phyloP scores from a whole-genome alignment of 2,888 invertebrate genomes.

The Pristionchus exspectatus region DNA sequence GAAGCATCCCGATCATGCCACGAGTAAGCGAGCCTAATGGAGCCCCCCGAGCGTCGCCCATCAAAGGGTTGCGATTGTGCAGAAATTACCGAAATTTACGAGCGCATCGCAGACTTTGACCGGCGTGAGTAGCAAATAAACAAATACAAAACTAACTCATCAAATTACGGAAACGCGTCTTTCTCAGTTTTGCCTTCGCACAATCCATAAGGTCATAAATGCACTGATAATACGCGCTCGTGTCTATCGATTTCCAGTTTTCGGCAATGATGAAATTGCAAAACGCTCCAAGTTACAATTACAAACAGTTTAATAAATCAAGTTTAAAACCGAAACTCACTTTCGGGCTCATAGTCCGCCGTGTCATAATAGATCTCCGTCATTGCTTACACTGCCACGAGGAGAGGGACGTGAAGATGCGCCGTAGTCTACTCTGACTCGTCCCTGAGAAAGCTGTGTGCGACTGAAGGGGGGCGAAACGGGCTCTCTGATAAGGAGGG shows the following conservation, averaged over 20 bases:
- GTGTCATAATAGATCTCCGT: constrained; percentile 28
- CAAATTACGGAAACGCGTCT: neutral
- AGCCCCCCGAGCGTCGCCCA: neutral
- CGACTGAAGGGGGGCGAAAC: neutral
- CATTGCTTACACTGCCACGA: neutral
- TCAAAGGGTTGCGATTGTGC: neutral
- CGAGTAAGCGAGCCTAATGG: neutral
- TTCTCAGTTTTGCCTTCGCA: neutral
- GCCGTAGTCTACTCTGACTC: constrained; percentile 27
- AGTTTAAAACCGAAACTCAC: neutral
- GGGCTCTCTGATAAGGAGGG: neutral
- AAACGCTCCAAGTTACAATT: neutral
- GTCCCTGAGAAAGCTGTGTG: neutral
- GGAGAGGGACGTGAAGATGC: neutral
- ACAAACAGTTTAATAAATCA: neutral
- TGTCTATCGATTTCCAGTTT: neutral
- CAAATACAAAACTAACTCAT: neutral
- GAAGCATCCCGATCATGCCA: too few species aligned
- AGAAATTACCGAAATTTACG: neutral
- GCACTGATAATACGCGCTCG: neutral
- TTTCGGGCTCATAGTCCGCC: neutral
- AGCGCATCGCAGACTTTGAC: neutral
- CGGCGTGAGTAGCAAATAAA: neutral
- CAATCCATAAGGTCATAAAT: neutral
- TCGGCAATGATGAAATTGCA: neutral